Percentiles rank a stretch among this genome's conserved stretches.
phyloP scores from a whole-genome alignment of 2,113 vertebrate species.

The Eupsittula cactorum region DNA sequence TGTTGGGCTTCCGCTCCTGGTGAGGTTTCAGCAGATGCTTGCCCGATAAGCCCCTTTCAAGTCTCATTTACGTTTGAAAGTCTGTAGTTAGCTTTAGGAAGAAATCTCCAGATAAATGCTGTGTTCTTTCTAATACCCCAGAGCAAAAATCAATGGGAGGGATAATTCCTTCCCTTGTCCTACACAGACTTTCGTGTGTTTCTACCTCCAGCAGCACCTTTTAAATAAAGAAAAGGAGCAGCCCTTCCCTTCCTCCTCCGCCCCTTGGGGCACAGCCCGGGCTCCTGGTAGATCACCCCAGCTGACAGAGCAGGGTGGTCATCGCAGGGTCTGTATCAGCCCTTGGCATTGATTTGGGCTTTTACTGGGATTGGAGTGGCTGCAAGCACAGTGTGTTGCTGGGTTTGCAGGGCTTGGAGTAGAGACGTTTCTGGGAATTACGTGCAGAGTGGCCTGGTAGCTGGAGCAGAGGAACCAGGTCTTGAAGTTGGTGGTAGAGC shows the following conservation, averaged over 20 bases:
- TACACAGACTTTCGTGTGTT: slow-evolving; percentile 68
- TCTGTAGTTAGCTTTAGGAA: slow-evolving; percentile 85
- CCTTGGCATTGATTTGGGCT: neutral
- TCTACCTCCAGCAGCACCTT: slow-evolving; percentile 58
- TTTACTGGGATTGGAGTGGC: neutral
- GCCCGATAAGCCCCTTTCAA: slow-evolving; percentile 80
- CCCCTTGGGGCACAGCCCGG: neutral
- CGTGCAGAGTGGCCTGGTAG: accelerated
- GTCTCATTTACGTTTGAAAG: slow-evolving; percentile 93
- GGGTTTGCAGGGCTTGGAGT: neutral
- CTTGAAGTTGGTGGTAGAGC: neutral
- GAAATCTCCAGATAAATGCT: slow-evolving; percentile 90
- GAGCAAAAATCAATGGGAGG: slow-evolving; percentile 96
- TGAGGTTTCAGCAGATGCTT: slow-evolving; percentile 57
- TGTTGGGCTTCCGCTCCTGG: neutral
- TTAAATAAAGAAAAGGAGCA: slow-evolving; percentile 32
- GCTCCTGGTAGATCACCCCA: neutral
- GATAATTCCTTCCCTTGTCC: slow-evolving; percentile 91
- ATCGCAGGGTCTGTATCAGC: accelerated
- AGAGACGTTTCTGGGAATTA: neutral
- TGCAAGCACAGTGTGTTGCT: neutral
- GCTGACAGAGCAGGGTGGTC: neutral
- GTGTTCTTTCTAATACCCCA: slow-evolving; percentile 94
- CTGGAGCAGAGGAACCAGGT: neutral
- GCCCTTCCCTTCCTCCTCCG: neutral